Percentiles rank a stretch among this genome's conserved stretches.
phyloP scores from a whole-genome alignment of 2,797 vertebrate species.

The Schizopygopsis pylzovi region DNA sequence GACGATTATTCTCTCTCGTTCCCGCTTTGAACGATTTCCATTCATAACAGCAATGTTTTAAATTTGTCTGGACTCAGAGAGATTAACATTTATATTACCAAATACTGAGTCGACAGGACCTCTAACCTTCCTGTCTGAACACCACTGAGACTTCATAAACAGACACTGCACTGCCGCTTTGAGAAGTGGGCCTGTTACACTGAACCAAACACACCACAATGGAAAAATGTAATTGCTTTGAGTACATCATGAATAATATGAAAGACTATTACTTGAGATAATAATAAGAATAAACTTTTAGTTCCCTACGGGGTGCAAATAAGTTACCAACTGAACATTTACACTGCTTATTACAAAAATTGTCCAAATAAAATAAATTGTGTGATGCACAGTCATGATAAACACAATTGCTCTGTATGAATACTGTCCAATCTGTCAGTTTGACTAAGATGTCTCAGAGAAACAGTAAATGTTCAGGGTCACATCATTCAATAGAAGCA shows the following conservation, averaged over 20 bases:
- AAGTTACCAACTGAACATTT: neutral
- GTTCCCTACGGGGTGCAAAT: neutral
- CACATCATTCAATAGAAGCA: constrained; percentile 6
- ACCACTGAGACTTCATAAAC: constrained; percentile 6
- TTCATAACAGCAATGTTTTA: constrained; percentile 8
- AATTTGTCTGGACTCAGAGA: neutral
- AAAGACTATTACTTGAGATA: neutral
- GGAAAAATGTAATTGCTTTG: neutral
- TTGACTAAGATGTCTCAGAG: neutral
- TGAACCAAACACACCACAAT: neutral
- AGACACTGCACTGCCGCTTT: neutral
- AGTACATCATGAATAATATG: neutral
- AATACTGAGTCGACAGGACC: neutral
- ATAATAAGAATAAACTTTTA: neutral
- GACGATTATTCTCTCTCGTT: neutral
- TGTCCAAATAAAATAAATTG: neutral
- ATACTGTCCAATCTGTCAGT: neutral
- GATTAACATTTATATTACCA: constrained; percentile 38
- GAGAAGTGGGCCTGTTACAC: constrained; percentile 15
- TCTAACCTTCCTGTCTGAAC: constrained; percentile 11
- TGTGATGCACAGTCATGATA: neutral
- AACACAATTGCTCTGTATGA: neutral
- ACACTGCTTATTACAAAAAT: neutral
- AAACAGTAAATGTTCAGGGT: constrained; percentile 20
- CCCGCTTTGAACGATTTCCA: constrained; percentile 1